Conservation (phyloP, 2,888 invertebrate genomes). For the Thymelicus sylvestris region DNA sequence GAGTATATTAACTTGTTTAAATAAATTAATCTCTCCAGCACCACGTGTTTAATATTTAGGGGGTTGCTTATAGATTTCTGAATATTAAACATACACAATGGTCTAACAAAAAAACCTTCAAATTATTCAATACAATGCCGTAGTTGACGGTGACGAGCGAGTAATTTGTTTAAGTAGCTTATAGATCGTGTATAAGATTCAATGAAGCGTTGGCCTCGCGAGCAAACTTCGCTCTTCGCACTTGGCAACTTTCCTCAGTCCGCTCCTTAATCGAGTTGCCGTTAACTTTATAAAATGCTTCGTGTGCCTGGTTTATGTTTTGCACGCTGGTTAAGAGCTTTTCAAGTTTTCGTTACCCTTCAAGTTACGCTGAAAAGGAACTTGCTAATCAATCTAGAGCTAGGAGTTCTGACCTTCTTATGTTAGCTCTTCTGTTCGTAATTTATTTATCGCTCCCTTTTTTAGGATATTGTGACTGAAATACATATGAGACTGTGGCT, state of each 20-base stretch:
- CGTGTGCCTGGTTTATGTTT: slow-evolving; percentile 76
- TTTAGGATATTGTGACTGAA: neutral
- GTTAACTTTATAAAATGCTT: slow-evolving; percentile 77
- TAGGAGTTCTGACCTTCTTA: slow-evolving; percentile 13
- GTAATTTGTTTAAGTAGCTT: slow-evolving; percentile 19
- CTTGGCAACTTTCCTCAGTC: slow-evolving; percentile 63
- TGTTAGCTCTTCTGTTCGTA: slow-evolving; percentile 1
- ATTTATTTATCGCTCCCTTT: slow-evolving; percentile 8
- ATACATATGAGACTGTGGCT: neutral
- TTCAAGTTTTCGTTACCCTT: slow-evolving; percentile 68
- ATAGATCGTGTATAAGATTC: slow-evolving; percentile 53
- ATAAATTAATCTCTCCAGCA: no score
- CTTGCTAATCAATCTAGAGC: slow-evolving; percentile 19
- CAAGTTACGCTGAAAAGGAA: slow-evolving; percentile 28
- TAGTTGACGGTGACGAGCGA: slow-evolving; percentile 20
- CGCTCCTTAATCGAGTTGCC: slow-evolving; percentile 74
- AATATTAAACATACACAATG: no score
- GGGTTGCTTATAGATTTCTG: no score
- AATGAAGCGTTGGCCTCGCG: slow-evolving; percentile 60
- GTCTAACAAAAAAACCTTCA: no score
- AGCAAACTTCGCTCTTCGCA: slow-evolving; percentile 57
- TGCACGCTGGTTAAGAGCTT: slow-evolving; percentile 73
- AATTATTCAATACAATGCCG: neutral
- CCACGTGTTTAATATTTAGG: no score
- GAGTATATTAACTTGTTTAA: no score